These are phyloP conservation scores for Nebria ingens DNA, from an alignment of 1,140 invertebrate species.

Conservation along the genomic window DNA sequence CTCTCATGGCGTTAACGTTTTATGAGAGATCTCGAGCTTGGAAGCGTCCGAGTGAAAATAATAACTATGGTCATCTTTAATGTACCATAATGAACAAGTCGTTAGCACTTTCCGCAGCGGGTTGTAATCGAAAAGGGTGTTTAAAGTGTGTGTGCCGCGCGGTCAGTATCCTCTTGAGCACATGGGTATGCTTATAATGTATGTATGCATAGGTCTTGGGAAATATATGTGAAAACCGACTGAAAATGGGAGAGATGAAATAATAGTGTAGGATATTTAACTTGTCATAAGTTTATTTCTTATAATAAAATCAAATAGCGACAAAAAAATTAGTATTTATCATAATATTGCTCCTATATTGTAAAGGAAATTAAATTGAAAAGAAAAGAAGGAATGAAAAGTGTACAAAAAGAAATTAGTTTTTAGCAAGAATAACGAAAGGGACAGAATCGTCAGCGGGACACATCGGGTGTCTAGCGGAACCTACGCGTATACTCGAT, in stretches of 20 bases:
- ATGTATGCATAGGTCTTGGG: too few species aligned
- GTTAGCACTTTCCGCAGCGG: background rate
- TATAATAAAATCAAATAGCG: too few species aligned
- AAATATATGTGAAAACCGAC: too few species aligned
- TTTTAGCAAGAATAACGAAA: background rate
- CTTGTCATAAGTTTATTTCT: background rate
- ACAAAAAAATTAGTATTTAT: too few species aligned
- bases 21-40: too few species aligned
- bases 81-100: background rate
- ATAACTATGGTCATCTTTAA: background rate
- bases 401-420: slow-evolving; percentile 1
- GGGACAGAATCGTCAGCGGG: background rate
- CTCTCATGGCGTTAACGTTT: too few species aligned
- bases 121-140: too few species aligned
- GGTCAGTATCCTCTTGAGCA: background rate
- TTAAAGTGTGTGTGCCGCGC: too few species aligned
- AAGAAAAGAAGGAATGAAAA: slow-evolving; percentile 5
- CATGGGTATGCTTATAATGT: too few species aligned
- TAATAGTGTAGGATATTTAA: background rate
- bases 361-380: background rate
- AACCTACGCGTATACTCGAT: background rate
- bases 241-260: too few species aligned
- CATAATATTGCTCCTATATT: too few species aligned
- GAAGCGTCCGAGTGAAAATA: background rate
- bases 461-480: background rate